Percentiles rank a stretch among this genome's conserved stretches.
These are phyloP conservation scores for Pseudomyrmex sp. DNA, from an alignment of 1,140 invertebrate genomes.

Conservation along the genomic window DNA sequence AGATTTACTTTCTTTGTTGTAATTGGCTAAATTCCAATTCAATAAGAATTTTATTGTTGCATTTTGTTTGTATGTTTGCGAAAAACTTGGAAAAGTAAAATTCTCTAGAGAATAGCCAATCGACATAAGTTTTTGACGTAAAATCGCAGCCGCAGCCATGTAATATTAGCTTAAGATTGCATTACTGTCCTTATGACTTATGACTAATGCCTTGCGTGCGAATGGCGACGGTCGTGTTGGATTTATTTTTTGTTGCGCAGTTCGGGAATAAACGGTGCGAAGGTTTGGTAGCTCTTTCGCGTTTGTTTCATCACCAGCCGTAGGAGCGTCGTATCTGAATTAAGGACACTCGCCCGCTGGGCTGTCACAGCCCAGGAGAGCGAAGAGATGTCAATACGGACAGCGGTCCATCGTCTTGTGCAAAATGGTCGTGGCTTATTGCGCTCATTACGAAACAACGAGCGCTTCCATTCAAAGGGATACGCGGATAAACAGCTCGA, in stretches of 20 bases:
- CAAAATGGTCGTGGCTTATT: conserved; percentile 87
- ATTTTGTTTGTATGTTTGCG: no score
- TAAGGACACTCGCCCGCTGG: conserved; percentile 74
- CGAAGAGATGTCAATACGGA: conserved; percentile 86
- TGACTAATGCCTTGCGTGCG: not conserved
- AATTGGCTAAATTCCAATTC: no score
- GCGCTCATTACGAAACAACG: conserved; percentile 83
- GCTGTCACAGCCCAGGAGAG: conserved; percentile 75
- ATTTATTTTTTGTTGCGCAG: conserved; percentile 12
- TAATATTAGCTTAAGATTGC: no score
- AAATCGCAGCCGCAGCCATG: no score
- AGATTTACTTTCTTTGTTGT: no score
- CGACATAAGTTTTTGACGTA: no score
- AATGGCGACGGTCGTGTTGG: not conserved
- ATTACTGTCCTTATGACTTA: not conserved
- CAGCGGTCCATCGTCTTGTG: conserved; percentile 83
- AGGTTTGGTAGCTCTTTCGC: not conserved
- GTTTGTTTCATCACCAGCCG: not conserved
- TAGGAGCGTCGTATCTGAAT: conserved; percentile 33
- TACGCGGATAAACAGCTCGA: conserved; percentile 70
- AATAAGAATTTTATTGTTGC: no score
- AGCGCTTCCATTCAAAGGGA: conserved; percentile 77
- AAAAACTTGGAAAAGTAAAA: no score
- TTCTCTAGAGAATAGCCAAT: no score
- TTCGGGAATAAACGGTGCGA: not conserved